These are phyloP conservation scores for Atractosteus spatula DNA, from an alignment of 2,113 vertebrate species.

Conservation along the genomic window DNA sequence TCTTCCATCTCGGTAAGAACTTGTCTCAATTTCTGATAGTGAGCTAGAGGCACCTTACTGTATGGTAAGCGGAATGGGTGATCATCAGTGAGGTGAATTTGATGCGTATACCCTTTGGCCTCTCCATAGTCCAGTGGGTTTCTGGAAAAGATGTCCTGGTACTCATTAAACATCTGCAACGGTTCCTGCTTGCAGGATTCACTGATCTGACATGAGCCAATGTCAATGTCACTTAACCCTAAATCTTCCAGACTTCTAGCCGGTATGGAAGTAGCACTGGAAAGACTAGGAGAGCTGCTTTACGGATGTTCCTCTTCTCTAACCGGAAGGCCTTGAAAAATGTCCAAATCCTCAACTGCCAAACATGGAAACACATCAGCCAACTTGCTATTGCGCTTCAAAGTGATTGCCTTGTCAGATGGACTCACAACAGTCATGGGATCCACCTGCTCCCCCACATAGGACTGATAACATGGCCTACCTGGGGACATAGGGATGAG, in stretches of 20 bases:
- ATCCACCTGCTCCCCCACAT: conserved; percentile 24
- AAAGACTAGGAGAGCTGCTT: no score
- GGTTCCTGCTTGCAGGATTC: conserved; percentile 3
- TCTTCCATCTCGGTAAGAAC: conserved; percentile 33
- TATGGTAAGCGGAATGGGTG: conserved; percentile 28
- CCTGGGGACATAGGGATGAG: neutral
- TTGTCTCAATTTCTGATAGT: conserved; percentile 24
- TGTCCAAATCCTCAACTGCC: neutral
- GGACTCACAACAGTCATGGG: conserved; percentile 23
- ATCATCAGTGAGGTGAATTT: conserved; percentile 23
- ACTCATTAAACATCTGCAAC: conserved; percentile 9
- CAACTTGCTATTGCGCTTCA: conserved; percentile 23
- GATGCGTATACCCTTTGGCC: conserved; percentile 12
- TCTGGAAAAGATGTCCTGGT: conserved; percentile 25
- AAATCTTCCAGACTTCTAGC: neutral
- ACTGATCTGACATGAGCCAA: conserved; percentile 11
- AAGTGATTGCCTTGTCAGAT: neutral
- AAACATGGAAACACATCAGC: conserved; percentile 23
- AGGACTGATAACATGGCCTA: conserved; percentile 3
- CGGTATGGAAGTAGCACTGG: no score
- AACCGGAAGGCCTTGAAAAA: neutral
- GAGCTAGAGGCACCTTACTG: conserved; percentile 17
- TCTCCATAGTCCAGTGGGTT: conserved; percentile 18
- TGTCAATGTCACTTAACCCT: conserved; percentile 17
- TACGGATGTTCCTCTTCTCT: neutral